Conservation (phyloP, 2,113 vertebrate genomes). For the Scalopus aquaticus region DNA sequence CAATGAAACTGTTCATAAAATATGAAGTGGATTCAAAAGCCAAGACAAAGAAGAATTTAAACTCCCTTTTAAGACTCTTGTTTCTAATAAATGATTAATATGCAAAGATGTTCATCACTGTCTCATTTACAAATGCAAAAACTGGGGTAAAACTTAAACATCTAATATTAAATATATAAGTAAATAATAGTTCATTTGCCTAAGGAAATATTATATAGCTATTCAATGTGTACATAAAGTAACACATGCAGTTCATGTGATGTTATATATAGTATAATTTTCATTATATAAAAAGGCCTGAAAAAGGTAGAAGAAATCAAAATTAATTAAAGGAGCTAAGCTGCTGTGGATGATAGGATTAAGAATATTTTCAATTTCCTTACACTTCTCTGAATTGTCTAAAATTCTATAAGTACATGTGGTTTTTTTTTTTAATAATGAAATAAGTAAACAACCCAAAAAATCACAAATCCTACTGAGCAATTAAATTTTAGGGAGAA, state of each 20-base stretch:
- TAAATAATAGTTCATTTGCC: background rate
- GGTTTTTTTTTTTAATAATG: slow-evolving; percentile 1
- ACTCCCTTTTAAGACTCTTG: background rate
- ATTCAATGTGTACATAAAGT: background rate
- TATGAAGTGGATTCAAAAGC: background rate
- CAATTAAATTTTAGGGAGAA: background rate
- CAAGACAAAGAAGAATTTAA: slow-evolving; percentile 28
- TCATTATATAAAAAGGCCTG: background rate
- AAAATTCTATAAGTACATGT: background rate
- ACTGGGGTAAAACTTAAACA: background rate
- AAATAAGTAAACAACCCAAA: slow-evolving; percentile 3
- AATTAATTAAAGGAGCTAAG: background rate
- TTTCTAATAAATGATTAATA: background rate
- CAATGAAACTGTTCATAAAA: slow-evolving; percentile 29
- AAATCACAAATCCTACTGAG: background rate
- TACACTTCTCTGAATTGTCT: background rate
- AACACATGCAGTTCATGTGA: background rate
- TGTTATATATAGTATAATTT: slow-evolving; percentile 16
- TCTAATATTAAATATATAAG: background rate
- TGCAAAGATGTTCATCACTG: background rate
- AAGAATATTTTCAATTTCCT: background rate
- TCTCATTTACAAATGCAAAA: slow-evolving; percentile 6
- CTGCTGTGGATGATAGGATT: background rate
- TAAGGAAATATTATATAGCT: background rate
- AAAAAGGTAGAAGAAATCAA: background rate